Percentiles rank a stretch among this genome's conserved stretches.
Conservation (phyloP, 2,888 invertebrate genomes). For the Muscina levida region DNA sequence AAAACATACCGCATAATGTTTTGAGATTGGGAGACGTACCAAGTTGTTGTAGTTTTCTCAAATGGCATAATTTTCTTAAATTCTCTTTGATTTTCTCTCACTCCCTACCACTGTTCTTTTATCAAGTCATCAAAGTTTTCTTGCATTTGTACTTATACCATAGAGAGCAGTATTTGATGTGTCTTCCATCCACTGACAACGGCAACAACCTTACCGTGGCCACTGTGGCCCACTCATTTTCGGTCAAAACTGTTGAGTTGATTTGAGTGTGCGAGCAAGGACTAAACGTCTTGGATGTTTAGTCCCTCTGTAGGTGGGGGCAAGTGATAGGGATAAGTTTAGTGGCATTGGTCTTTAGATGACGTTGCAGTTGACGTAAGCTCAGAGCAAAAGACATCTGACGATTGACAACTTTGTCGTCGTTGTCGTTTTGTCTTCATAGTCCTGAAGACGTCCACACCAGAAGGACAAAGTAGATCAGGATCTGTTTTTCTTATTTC, state of each 20-base stretch:
- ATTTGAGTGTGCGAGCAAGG: slow-evolving; percentile 45
- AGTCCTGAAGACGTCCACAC: slow-evolving; percentile 37
- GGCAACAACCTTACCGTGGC: not conserved
- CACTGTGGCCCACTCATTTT: not conserved
- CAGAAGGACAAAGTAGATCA: slow-evolving; percentile 52
- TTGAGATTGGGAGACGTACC: no score
- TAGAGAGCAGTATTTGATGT: slow-evolving; percentile 37
- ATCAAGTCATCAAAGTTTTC: slow-evolving; percentile 15
- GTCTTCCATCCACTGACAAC: slow-evolving; percentile 16
- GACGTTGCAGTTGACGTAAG: slow-evolving; percentile 63
- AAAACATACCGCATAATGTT: no score
- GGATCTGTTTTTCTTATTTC: slow-evolving; percentile 18
- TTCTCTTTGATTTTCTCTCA: no score
- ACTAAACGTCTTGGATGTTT: slow-evolving; percentile 37
- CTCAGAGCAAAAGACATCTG: slow-evolving; percentile 62
- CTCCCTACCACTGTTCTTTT: not conserved
- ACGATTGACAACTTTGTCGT: slow-evolving; percentile 66
- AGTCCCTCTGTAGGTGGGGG: not conserved
- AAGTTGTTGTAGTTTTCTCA: no score
- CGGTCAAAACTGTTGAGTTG: slow-evolving; percentile 26
- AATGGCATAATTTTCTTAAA: no score
- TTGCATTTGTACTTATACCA: slow-evolving; percentile 28
- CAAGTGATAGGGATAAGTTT: slow-evolving; percentile 6
- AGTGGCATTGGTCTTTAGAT: slow-evolving; percentile 53
- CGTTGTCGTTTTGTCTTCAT: slow-evolving; percentile 40